Evolutionary conservation across 2,113 vertebrate species (phyloP).

Genomic region (Dipodomys spectabilis): DNA sequence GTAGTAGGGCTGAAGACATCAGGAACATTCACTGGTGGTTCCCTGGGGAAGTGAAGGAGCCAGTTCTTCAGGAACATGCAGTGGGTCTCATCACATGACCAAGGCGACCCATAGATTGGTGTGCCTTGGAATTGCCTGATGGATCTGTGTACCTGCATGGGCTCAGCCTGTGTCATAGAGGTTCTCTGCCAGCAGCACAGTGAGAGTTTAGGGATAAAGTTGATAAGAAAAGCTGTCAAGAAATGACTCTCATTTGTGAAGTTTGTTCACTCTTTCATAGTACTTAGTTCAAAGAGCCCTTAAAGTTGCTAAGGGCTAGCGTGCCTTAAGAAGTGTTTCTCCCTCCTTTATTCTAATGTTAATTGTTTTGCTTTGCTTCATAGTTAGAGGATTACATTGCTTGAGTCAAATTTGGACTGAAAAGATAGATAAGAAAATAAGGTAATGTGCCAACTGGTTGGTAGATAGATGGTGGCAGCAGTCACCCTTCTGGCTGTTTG

Average conservation of each 20-base stretch:
- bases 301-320: background rate
- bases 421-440: background rate
- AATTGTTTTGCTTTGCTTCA: slow-evolving; percentile 4
- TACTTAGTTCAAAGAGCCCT: slow-evolving; percentile 14
- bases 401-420: slow-evolving; percentile 40
- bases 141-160: background rate
- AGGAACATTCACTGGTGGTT: background rate
- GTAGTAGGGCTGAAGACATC: background rate
- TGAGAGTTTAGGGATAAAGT: background rate
- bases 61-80: background rate
- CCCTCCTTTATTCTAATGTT: background rate
- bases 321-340: background rate
- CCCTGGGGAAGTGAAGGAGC: background rate
- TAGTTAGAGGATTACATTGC: background rate
- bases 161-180: background rate
- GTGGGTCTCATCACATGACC: no score
- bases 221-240: background rate
- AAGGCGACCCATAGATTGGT: no score
- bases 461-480: background rate
- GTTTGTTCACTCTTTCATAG: background rate
- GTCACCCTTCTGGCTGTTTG: background rate
- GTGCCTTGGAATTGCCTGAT: background rate
- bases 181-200: background rate
- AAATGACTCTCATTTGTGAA: background rate
- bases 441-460: background rate